Conservation (phyloP, 2,888 invertebrate species). For the Pinctada fucata region DNA sequence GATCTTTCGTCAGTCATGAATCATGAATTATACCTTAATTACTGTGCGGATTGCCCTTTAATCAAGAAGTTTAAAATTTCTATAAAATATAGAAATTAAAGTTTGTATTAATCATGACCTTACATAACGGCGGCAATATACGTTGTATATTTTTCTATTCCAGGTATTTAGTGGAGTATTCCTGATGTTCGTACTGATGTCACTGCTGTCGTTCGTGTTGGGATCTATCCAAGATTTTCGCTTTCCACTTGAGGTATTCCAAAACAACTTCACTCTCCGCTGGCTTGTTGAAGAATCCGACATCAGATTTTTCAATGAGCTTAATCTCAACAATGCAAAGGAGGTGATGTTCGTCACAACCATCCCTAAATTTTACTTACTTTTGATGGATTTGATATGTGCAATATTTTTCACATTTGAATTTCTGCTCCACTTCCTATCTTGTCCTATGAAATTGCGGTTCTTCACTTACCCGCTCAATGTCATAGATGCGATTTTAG, state of each 20-base stretch:
- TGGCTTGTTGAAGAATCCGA: neutral
- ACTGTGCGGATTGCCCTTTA: too few species aligned
- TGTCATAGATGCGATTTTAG: conserved; percentile 21
- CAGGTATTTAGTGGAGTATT: conserved; percentile 19
- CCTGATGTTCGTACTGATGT: conserved; percentile 17
- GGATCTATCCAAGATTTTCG: conserved; percentile 19
- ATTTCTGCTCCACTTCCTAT: conserved; percentile 26
- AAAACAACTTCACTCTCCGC: neutral
- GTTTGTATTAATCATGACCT: too few species aligned
- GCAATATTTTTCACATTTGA: conserved; percentile 25
- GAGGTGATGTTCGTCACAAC: conserved; percentile 20
- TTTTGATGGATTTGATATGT: conserved; percentile 1
- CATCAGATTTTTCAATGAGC: conserved; percentile 11
- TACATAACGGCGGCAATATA: too few species aligned
- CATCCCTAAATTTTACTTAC: conserved; percentile 1
- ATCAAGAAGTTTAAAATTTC: too few species aligned
- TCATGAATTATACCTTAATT: too few species aligned
- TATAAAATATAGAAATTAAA: too few species aligned
- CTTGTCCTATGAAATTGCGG: conserved; percentile 22
- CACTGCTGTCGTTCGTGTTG: conserved; percentile 12
- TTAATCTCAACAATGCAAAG: conserved; percentile 28
- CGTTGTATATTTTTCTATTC: neutral
- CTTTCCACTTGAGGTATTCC: too few species aligned
- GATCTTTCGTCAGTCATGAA: too few species aligned
- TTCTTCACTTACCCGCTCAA: conserved; percentile 26